Evolutionary conservation across 2,113 vertebrate species (phyloP), one percentile per base, ranked within the genome.

Genomic region (Onychostoma macrolepis): DNA sequence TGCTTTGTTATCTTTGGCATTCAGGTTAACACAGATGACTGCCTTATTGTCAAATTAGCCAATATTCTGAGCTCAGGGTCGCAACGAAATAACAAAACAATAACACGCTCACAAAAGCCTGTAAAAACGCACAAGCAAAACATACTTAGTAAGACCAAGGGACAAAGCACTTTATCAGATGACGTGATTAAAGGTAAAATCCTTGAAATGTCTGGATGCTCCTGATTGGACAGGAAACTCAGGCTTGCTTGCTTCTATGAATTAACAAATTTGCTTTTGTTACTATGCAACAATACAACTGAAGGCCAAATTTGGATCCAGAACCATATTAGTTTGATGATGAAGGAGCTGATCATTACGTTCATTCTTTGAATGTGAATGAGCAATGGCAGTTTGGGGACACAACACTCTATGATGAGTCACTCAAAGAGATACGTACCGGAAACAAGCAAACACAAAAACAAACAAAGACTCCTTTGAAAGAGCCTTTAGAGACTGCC

Each of bases 21-120:
- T 87, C 83, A 87, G 87, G 89, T 90, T 87, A 87, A 61, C 76
- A 63, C 61, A 71, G 87, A 83, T 85, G 85, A 87, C 83, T 87
- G 87, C 88, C 58, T 89, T 71, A 89, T 86, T 83, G 89, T 87
- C 80, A 87, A 88, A 90, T 87, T 83, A 80, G 76, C 82, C 79
- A 72, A 76, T 65, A 75, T 81, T 83, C 67, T 53, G 79, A 79
- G 85, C 82, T 69, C 84, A 43, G 45, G 41, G 69, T 56, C 11
- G 15, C 19, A 56, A 50, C 0, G 8, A 56, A 67, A 83, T 30
- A 77, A 45, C 43, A 45, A 74, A 48, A 56, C 45, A 72, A 84
- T 36, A 56, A 11, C 30, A 26, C 0, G 36, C 45, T 36, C 4
- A 50, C 33, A 43, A 43, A 38, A 33, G 24, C 53, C 38, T 3